Conservation (phyloP, 2,797 vertebrate species). For the Crypturellus tataupa region DNA sequence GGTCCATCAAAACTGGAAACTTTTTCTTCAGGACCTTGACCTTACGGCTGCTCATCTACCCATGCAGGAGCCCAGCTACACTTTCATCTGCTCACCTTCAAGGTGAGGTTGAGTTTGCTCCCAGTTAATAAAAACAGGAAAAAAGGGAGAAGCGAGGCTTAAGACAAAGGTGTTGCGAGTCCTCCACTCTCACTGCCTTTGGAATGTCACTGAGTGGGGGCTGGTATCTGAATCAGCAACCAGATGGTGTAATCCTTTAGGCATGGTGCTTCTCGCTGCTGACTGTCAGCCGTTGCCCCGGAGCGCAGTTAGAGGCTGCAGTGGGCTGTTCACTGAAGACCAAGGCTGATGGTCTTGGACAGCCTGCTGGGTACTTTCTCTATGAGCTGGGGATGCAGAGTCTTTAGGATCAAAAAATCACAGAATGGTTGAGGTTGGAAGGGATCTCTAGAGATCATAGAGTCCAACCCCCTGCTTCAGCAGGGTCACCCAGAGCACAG, state of each 20-base stretch:
- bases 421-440: no score
- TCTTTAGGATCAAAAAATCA: neutral
- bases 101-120: slow-evolving; percentile 22
- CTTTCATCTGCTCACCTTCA: slow-evolving; percentile 33
- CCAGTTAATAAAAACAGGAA: slow-evolving; percentile 47
- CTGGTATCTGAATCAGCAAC: neutral
- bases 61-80: neutral
- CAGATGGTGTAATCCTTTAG: slow-evolving; percentile 23
- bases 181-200: neutral
- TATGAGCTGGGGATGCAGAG: neutral
- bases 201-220: neutral
- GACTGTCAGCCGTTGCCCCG: rapidly evolving
- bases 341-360: rapidly evolving
- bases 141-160: slow-evolving; percentile 1
- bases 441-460: no score
- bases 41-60: slow-evolving; percentile 19
- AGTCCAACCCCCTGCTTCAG: no score
- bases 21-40: slow-evolving; percentile 54
- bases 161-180: neutral
- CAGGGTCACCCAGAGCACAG: no score
- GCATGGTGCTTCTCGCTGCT: neutral
- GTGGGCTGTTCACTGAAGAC: rapidly evolving
- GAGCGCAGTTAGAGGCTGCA: neutral
- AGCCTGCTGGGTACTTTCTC: rapidly evolving
- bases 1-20: slow-evolving; percentile 10